Conservation (phyloP, 2,113 vertebrate genomes). For the Oncorhynchus masou region DNA sequence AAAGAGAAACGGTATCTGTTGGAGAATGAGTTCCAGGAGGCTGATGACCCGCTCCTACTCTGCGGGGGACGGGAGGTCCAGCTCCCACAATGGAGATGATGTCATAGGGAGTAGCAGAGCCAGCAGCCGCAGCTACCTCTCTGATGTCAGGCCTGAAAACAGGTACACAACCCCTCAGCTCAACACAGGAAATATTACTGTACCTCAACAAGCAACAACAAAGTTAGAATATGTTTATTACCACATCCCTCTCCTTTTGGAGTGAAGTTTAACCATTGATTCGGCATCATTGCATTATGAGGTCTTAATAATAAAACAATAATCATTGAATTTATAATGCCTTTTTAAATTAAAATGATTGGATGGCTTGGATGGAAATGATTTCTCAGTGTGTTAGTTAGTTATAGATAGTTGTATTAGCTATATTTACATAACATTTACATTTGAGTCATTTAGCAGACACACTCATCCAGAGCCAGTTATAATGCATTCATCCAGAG, state of each 20-base stretch:
- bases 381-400: neutral
- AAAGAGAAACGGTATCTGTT: slow-evolving; percentile 1
- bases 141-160: slow-evolving; percentile 82
- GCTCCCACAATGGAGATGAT: slow-evolving; percentile 52
- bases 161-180: slow-evolving; percentile 69
- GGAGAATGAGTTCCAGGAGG: slow-evolving; percentile 82
- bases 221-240: neutral
- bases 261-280: neutral
- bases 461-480: too few relatives aligned
- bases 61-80: slow-evolving; percentile 56
- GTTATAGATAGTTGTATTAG: neutral
- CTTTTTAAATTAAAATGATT: neutral
- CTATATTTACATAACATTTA: too few relatives aligned
- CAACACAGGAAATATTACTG: neutral
- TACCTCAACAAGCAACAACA: neutral
- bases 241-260: neutral
- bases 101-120: slow-evolving; percentile 59
- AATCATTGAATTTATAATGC: too few relatives aligned
- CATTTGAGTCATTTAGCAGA: too few relatives aligned
- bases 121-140: slow-evolving; percentile 81
- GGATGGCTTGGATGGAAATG: neutral
- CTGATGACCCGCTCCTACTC: slow-evolving; percentile 57
- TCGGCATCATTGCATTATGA: too few relatives aligned
- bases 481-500: too few relatives aligned
- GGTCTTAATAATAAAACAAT: too few relatives aligned